These are phyloP conservation scores for Sinocyclocheilus grahami DNA, from an alignment of 2,113 vertebrate species.

Conservation along the genomic window DNA sequence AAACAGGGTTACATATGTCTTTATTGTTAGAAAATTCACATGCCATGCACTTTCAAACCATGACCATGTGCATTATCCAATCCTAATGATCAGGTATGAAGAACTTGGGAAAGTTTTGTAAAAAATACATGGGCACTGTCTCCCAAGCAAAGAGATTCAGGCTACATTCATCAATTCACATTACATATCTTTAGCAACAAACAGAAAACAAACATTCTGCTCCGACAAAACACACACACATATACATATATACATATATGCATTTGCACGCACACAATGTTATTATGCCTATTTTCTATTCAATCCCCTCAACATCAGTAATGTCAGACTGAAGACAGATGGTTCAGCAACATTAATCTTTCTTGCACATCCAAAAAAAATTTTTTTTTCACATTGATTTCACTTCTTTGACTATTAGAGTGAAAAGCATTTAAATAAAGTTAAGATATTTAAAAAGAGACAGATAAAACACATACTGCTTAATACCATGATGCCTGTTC, in stretches of 20 bases:
- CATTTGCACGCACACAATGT: background rate
- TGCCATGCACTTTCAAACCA: constrained; percentile 1
- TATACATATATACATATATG: constrained; percentile 19
- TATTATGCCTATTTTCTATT: background rate
- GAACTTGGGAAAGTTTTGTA: background rate
- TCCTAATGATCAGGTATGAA: background rate
- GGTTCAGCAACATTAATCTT: constrained; percentile 12
- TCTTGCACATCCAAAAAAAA: background rate
- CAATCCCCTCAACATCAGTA: background rate
- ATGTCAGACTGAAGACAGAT: background rate
- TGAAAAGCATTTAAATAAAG: constrained; percentile 45
- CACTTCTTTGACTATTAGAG: background rate
- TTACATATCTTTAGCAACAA: background rate
- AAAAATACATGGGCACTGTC: background rate
- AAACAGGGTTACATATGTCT: constrained; percentile 24
- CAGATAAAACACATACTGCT: constrained; percentile 29
- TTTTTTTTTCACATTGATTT: constrained; percentile 16
- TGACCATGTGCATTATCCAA: background rate
- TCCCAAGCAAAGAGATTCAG: background rate
- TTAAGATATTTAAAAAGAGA: constrained; percentile 15
- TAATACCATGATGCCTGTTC: background rate
- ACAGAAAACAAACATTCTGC: background rate
- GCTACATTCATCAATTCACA: background rate
- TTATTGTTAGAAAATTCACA: constrained; percentile 55
- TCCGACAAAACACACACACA: constrained; percentile 22